Conservation (phyloP, 2,888 invertebrate genomes). For the Cheilosia urbana region DNA sequence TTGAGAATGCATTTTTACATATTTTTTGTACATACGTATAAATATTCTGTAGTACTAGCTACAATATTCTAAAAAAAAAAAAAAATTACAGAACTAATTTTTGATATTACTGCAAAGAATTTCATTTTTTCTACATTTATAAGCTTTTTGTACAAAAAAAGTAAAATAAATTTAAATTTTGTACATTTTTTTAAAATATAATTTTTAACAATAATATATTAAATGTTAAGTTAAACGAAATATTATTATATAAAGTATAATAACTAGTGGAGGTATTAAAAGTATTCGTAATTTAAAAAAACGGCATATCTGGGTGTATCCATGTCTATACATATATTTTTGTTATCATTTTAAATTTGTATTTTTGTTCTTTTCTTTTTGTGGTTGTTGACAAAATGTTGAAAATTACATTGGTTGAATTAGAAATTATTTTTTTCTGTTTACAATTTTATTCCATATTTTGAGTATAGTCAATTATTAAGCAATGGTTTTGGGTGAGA, state of each 20-base stretch:
- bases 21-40: conserved; percentile 64
- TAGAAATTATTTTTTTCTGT: conserved; percentile 10
- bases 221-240: conserved; percentile 39
- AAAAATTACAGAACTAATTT: conserved; percentile 44
- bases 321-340: background rate
- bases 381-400: conserved; percentile 16
- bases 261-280: conserved; percentile 37
- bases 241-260: conserved; percentile 34
- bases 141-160: conserved; percentile 66
- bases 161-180: conserved; percentile 28
- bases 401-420: conserved; percentile 27
- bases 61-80: conserved; percentile 35
- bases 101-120: conserved; percentile 61
- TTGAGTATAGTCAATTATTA: conserved; percentile 75
- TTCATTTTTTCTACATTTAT: conserved; percentile 67
- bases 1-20: conserved; percentile 62
- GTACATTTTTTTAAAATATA: conserved; percentile 39
- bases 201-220: conserved; percentile 31
- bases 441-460: conserved; percentile 28
- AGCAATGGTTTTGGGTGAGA: conserved; percentile 56
- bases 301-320: conserved; percentile 57
- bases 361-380: conserved; percentile 48
- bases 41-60: background rate
- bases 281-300: conserved; percentile 27
- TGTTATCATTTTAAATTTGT: conserved; percentile 46